Conservation (phyloP, 2,888 invertebrate genomes). For the Cerastis rubricosa region DNA sequence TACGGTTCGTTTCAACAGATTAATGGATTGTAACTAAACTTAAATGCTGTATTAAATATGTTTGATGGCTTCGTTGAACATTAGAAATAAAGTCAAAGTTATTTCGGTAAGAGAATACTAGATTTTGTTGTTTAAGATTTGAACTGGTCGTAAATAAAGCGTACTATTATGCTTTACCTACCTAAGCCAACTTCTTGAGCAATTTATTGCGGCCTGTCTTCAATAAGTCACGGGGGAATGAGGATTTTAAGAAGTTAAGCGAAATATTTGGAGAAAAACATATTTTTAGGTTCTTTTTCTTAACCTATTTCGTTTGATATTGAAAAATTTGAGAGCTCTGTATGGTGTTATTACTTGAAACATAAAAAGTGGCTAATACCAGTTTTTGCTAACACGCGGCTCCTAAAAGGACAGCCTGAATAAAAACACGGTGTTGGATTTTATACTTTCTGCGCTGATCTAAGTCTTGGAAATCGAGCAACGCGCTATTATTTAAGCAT, state of each 20-base stretch:
- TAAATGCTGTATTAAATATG: slow-evolving; percentile 19
- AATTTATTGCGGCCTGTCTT: slow-evolving; percentile 18
- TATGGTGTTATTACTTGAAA: background rate
- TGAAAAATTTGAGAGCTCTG: background rate
- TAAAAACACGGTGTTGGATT: background rate
- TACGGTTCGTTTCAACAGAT: slow-evolving; percentile 33
- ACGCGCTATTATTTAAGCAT: background rate
- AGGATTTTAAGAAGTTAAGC: background rate
- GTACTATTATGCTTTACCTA: background rate
- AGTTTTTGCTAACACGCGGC: background rate
- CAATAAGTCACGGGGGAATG: background rate
- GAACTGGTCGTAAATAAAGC: background rate
- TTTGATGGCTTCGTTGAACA: background rate
- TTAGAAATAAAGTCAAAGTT: slow-evolving; percentile 1
- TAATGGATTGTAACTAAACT: slow-evolving; percentile 45
- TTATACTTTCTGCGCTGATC: background rate
- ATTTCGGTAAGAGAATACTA: background rate
- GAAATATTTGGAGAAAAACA: background rate
- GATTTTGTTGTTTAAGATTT: background rate
- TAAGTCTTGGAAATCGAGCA: background rate
- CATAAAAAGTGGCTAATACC: background rate
- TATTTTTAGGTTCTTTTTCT: background rate
- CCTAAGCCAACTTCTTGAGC: background rate
- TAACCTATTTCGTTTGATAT: background rate
- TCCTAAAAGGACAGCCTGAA: background rate